phyloP scores from a whole-genome alignment of 1,140 invertebrate species.

The Heliothis subflexa region DNA sequence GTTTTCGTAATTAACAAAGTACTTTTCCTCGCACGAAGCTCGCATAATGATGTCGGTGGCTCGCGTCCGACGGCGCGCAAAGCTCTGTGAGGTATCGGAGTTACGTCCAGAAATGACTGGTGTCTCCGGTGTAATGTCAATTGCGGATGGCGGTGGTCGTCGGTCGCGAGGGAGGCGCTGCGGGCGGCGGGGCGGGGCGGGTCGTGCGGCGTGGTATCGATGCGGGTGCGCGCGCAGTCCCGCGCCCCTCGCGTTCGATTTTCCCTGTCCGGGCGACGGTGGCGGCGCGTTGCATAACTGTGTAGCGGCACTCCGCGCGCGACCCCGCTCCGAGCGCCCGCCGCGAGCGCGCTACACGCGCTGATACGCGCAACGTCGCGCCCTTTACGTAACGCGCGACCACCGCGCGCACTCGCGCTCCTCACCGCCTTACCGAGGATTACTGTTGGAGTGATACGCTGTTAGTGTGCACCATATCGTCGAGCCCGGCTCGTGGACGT shows the following conservation, averaged over 20 bases:
- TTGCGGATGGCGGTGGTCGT: constrained; percentile 63
- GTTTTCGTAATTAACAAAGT: constrained; percentile 42
- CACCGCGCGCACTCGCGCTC: constrained; percentile 64
- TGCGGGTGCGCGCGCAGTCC: constrained; percentile 77
- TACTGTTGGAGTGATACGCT: constrained; percentile 70
- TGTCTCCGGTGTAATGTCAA: constrained; percentile 66
- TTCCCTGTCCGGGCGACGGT: constrained; percentile 76
- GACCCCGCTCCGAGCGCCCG: constrained; percentile 79
- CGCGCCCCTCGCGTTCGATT: constrained; percentile 79
- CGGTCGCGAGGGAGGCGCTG: constrained; percentile 53
- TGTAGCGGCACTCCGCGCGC: constrained; percentile 81
- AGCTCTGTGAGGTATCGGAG: constrained; percentile 38
- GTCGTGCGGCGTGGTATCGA: constrained; percentile 70
- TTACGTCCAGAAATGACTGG: constrained; percentile 56
- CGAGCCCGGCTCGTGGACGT: constrained; percentile 65
- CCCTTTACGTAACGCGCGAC: constrained; percentile 82
- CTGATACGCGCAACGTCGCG: constrained; percentile 75
- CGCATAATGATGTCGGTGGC: constrained; percentile 4
- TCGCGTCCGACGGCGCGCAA: constrained; percentile 25
- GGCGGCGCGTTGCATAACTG: constrained; percentile 84
- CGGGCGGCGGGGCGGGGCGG: constrained; percentile 56
- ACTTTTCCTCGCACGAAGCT: constrained; percentile 27
- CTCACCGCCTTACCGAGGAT: constrained; percentile 58
- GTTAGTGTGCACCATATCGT: constrained; percentile 68
- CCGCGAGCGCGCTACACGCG: constrained; percentile 79